Percentiles rank a stretch among this genome's conserved stretches.
These are phyloP conservation scores for Ochotona princeps DNA, from an alignment of 2,113 vertebrate species.

Conservation along the genomic window DNA sequence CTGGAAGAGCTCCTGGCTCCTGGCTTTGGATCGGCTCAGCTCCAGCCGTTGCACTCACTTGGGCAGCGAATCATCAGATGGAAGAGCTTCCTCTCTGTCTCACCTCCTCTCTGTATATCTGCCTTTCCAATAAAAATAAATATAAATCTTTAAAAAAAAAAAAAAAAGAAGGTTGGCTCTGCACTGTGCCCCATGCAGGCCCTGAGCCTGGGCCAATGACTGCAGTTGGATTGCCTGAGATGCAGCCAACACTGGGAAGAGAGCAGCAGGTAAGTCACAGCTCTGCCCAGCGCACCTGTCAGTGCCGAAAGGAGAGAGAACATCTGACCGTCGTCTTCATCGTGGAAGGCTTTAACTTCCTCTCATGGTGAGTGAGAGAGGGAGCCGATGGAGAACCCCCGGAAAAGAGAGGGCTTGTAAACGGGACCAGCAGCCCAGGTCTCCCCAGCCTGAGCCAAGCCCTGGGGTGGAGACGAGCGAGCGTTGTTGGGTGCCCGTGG, in stretches of 20 bases:
- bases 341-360: not conserved
- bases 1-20: too few relatives aligned
- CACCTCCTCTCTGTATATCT: too few relatives aligned
- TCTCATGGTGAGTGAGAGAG: not conserved
- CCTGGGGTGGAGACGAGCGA: too few relatives aligned
- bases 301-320: conserved; percentile 11
- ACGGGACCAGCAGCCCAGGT: not conserved
- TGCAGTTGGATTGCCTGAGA: not conserved
- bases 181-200: not conserved
- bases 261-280: too few relatives aligned
- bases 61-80: too few relatives aligned
- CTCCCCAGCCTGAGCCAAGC: too few relatives aligned
- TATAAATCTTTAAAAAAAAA: too few relatives aligned
- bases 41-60: too few relatives aligned
- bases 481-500: not conserved
- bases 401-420: not conserved
- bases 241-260: not conserved
- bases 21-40: too few relatives aligned
- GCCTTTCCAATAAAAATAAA: too few relatives aligned
- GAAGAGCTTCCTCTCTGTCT: too few relatives aligned
- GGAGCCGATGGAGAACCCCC: not conserved
- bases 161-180: not conserved
- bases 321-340: not conserved
- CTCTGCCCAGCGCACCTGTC: too few relatives aligned
- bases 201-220: not conserved